Percentiles rank a stretch among this genome's conserved stretches.
These are phyloP conservation scores for Ceraclea dissimilis DNA, from an alignment of 2,888 invertebrate species.

Conservation along the genomic window DNA sequence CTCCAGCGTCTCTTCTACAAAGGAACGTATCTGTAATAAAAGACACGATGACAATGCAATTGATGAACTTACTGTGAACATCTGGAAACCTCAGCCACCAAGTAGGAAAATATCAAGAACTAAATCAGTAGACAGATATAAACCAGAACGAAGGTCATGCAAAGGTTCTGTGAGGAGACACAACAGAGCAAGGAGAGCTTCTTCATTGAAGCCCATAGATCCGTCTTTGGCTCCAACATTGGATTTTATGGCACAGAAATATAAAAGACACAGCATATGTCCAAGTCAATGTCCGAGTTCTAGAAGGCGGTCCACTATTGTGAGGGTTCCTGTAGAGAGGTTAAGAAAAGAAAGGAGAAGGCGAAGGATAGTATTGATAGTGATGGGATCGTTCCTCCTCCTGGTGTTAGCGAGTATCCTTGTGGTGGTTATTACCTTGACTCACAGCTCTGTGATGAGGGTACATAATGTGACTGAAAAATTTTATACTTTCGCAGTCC, in stretches of 20 bases:
- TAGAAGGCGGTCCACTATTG: slow-evolving; percentile 41
- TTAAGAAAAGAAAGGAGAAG: slow-evolving; percentile 59
- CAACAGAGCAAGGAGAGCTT: slow-evolving; percentile 13
- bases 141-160: slow-evolving; percentile 15
- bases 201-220: slow-evolving; percentile 28
- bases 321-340: slow-evolving; percentile 43
- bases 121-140: slow-evolving; percentile 21
- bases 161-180: slow-evolving; percentile 12
- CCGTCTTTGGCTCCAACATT: slow-evolving; percentile 32
- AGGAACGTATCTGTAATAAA: slow-evolving; percentile 3
- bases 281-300: slow-evolving; percentile 42
- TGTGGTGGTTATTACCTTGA: slow-evolving; percentile 71
- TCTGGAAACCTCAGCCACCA: slow-evolving; percentile 3
- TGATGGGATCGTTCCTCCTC: slow-evolving; percentile 65
- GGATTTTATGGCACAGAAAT: slow-evolving; percentile 38
- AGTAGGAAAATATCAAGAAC: slow-evolving; percentile 20
- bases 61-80: slow-evolving; percentile 16
- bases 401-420: slow-evolving; percentile 65
- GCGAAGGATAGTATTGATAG: slow-evolving; percentile 61
- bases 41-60: slow-evolving; percentile 8
- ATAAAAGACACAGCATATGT: slow-evolving; percentile 24
- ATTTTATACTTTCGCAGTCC: slow-evolving; percentile 57
- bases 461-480: slow-evolving; percentile 58
- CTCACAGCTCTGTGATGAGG: slow-evolving; percentile 59
- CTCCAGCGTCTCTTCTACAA: slow-evolving; percentile 15